phyloP scores from a whole-genome alignment of 2,797 vertebrate species.

The Apodemus agrarius region DNA sequence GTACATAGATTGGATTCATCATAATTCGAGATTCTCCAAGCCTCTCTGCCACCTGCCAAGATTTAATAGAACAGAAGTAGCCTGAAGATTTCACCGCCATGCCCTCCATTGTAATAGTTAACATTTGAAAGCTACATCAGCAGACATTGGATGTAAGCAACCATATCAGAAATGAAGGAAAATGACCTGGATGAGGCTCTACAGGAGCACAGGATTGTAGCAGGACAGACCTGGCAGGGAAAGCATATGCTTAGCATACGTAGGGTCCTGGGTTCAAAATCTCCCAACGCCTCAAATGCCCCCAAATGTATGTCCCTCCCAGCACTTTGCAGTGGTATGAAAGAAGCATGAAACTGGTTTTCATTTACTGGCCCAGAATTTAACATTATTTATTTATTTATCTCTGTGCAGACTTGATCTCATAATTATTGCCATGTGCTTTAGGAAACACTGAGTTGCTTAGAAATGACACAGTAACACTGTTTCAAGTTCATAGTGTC shows the following conservation, averaged over 20 bases:
- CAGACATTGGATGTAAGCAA: background rate
- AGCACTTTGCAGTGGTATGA: background rate
- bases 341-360: constrained; percentile 56
- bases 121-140: background rate
- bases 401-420: background rate
- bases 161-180: background rate
- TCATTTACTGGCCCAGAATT: constrained; percentile 30
- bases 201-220: background rate
- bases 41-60: background rate
- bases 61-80: background rate
- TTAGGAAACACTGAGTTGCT: constrained; percentile 45
- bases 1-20: background rate
- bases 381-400: constrained; percentile 11
- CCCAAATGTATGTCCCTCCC: background rate
- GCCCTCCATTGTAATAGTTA: background rate
- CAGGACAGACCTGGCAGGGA: background rate
- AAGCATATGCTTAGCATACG: background rate
- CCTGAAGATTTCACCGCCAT: background rate
- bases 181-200: background rate
- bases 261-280: background rate
- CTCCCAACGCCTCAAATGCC: background rate
- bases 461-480: constrained; percentile 40
- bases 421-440: constrained; percentile 57
- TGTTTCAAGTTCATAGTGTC: background rate
- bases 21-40: background rate